Base-by-base conservation (phyloP, 2,888 invertebrate species). In the Drosophila peninsularis region DNA sequence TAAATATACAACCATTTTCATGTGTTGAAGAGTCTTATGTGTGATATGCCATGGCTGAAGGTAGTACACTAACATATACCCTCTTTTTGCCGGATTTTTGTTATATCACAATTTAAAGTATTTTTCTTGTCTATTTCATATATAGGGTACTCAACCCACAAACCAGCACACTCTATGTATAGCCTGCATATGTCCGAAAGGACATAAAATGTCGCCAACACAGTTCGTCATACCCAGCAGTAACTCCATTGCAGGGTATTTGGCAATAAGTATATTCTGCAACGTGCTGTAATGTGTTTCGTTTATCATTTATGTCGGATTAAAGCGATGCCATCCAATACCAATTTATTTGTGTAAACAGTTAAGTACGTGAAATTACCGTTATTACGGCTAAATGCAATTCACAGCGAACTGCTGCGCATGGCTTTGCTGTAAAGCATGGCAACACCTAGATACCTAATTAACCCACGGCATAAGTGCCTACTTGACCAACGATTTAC, bases 261-360 rank as follows among this genome's bases (percentile, higher is more conserved):
- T 11, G 52, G 4, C 36, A n/a, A 24, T 17, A 47, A 30, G 47
- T 47, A 47, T 30, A 30, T 17, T 6, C 30, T 17, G 47, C 30
- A 17, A 47, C 47, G n/a, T 54, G 34, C n/a, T 58, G 60, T 39
- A 45, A 54, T 37, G 54, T 56, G 39, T 47, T 42, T 36, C 32
- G 19, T 53, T 74, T 50, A 69, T 75, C 61, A 75, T 64, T 69
- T 61, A 55, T 70, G 41, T 36, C 24, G 49, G 72, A 72, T 72
- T 72, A 71, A 71, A 37, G 57, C 45, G 53, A 41, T 66, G 62
- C 42, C 30, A 39, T 39, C 54, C 50, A 66, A 50, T 34, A 54
- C 50, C 53, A 56, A 39, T 55, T 47, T 39, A 55, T 63, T n/a
- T 53, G 19, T 21, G 36, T 52, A 21, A 50, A 44, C 42, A 34